These are phyloP conservation scores for Malurus leucopterus DNA, from an alignment of 2,797 vertebrate genomes.

Conservation along the genomic window DNA sequence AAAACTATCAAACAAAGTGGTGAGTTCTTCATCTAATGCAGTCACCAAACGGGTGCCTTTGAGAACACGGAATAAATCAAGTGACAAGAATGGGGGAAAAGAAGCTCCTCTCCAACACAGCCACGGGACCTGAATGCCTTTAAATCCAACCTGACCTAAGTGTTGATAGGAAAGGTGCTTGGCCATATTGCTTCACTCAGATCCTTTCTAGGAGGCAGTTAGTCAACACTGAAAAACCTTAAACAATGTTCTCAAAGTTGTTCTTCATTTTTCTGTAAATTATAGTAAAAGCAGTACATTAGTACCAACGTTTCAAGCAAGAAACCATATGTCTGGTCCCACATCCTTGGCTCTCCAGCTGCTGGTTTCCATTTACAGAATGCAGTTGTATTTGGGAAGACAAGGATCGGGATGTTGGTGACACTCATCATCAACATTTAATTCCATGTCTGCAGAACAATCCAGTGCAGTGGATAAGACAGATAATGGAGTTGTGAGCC, in stretches of 20 bases:
- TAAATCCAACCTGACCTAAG: neutral
- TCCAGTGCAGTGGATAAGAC: neutral
- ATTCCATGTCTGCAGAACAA: neutral
- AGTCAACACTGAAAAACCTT: neutral
- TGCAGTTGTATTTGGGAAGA: neutral
- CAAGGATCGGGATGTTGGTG: neutral
- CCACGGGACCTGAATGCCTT: neutral
- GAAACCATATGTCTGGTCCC: neutral
- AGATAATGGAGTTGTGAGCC: neutral
- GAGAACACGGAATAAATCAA: neutral
- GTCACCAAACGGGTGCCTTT: neutral
- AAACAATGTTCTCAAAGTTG: neutral
- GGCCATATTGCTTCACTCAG: neutral
- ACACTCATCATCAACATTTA: neutral
- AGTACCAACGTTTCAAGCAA: neutral
- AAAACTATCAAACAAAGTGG: neutral
- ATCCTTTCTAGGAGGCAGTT: neutral
- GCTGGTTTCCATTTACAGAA: neutral
- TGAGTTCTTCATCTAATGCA: neutral
- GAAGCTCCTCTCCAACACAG: neutral
- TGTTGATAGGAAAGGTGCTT: neutral
- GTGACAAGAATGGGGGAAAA: neutral
- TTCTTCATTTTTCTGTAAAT: neutral
- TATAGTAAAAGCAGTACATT: neutral
- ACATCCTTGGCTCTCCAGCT: neutral